Base-by-base conservation (phyloP, 2,797 vertebrate species). In the Serranus cabrilla region DNA sequence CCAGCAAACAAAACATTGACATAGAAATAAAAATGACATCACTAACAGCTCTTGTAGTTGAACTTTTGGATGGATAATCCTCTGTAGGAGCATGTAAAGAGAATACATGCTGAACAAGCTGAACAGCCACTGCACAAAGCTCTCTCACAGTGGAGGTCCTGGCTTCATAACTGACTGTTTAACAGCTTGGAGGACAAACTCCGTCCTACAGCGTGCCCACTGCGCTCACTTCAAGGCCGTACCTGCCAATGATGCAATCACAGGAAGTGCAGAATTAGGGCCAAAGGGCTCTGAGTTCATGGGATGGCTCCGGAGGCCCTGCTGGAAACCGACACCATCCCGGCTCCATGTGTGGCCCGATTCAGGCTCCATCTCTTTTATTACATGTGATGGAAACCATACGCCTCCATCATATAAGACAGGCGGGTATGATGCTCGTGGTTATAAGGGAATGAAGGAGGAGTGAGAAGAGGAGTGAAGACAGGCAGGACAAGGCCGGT, bases 361-460 rank as follows among this genome's bases (percentile, higher is more conserved):
- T 89, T 87, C 69, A 69, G 64, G 73, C 72, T 81, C 50, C 59
- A 62, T 78, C 73, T 87, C 70, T 85, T 91, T 89, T 88, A 90
- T 90, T 88, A 50, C 71, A 68, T 68, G 74, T 78, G 89, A 94
- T 92, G 82, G 82, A 89, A 93, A 92, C 86, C 90, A 91, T 89
- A 84, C 85, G 85, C 72, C 74, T 83, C 71, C 55, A 51, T 85
- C 74, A 74, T 77, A 82, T 10, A 57, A 82, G 74, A 78, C 75
- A 67, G 61, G 23, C 54, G 25, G 75, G 65, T 62, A 69, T 60
- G 64, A 82, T 47, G 65, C 74, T 67, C n/a, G 23, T 2, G 65
- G 57, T 74, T 76, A 23, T 66, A 21, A 60, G 61, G 64, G 55
- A 77, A 83, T 37, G 66, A 65, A 37, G 49, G 43, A 40, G 54